These are phyloP conservation scores for Cremastobaeus sp. DNA, from an alignment of 2,888 invertebrate species.

Conservation along the genomic window DNA sequence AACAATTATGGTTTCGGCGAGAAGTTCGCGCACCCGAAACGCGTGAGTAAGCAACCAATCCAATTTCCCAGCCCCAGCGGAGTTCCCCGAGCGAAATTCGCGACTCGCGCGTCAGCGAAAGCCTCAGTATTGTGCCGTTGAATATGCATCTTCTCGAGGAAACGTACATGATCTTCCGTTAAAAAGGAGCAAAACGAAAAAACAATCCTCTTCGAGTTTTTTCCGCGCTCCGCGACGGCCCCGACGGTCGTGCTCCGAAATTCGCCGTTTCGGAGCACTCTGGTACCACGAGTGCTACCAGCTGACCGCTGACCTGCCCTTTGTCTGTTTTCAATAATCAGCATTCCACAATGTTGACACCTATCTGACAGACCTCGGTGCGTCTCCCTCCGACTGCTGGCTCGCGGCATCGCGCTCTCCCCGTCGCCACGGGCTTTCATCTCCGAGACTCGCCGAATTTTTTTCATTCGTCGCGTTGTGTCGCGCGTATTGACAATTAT, in stretches of 20 bases:
- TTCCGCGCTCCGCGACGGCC: too few species aligned
- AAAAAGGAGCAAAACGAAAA: conserved; percentile 14
- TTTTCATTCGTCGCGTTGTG: neutral
- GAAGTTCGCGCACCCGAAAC: conserved; percentile 66
- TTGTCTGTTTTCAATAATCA: conserved; percentile 69
- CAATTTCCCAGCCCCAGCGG: neutral
- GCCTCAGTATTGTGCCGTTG: conserved; percentile 12
- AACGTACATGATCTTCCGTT: conserved; percentile 21
- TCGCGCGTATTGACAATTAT: conserved; percentile 12
- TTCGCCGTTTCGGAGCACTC: too few species aligned
- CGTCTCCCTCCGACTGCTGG: conserved; percentile 13
- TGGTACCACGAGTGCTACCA: neutral
- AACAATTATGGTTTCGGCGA: conserved; percentile 72
- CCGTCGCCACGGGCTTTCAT: conserved; percentile 19
- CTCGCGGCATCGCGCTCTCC: conserved; percentile 2
- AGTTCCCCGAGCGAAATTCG: neutral
- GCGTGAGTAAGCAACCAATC: conserved; percentile 69
- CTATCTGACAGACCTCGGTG: conserved; percentile 68
- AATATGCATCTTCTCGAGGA: conserved; percentile 18
- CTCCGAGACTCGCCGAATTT: neutral
- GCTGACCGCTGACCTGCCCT: conserved; percentile 7
- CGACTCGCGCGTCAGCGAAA: neutral
- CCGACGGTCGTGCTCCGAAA: too few species aligned
- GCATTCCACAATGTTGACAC: conserved; percentile 77
- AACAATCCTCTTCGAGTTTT: neutral